These are phyloP conservation scores for Lagopus muta DNA, from an alignment of 2,113 vertebrate genomes.

Conservation along the genomic window DNA sequence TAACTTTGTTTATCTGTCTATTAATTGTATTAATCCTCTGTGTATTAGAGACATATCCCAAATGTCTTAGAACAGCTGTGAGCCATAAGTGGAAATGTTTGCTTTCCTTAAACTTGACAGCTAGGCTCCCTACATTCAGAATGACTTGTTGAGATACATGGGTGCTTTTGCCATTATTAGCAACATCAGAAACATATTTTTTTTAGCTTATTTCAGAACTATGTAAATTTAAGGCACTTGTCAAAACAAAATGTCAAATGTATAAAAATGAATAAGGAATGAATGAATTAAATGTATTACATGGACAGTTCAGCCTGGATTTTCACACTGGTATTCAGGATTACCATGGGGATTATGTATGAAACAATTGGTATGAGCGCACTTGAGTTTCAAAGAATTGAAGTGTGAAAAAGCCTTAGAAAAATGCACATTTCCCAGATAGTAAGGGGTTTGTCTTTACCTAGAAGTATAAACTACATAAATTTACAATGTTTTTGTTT, in stretches of 20 bases:
- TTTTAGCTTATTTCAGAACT: neutral
- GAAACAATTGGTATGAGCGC: neutral
- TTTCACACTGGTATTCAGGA: neutral
- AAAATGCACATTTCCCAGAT: rapidly evolving
- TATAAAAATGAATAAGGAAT: neutral
- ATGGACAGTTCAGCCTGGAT: neutral
- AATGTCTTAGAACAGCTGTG: neutral
- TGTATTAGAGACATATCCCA: neutral
- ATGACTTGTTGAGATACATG: neutral
- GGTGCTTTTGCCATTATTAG: neutral
- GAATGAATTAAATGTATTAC: neutral
- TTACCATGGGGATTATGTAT: neutral
- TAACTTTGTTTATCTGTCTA: neutral
- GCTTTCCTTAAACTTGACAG: neutral
- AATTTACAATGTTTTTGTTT: neutral
- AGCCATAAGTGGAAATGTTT: neutral
- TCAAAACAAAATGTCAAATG: neutral
- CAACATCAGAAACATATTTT: neutral
- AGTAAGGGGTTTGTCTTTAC: neutral
- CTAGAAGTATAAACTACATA: neutral
- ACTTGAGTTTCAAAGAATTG: neutral
- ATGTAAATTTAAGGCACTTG: neutral
- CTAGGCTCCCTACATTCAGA: neutral
- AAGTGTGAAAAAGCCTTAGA: neutral
- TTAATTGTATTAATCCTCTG: neutral